phyloP scores from a whole-genome alignment of 2,113 vertebrate species.

The Kobus ellipsiprymnus region DNA sequence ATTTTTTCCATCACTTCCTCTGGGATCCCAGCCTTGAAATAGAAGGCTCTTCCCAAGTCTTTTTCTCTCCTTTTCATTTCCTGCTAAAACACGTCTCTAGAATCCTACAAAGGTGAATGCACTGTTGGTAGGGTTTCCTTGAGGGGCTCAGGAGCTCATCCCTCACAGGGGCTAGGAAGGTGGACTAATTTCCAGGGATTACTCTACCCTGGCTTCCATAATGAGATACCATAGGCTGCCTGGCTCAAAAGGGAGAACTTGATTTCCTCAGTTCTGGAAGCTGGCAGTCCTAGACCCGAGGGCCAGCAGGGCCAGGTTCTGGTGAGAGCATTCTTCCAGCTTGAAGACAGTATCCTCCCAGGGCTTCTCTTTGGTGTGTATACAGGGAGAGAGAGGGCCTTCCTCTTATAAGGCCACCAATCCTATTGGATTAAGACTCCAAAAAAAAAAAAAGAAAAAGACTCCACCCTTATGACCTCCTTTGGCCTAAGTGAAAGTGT shows the following conservation, averaged over 20 bases:
- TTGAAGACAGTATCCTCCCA: not conserved
- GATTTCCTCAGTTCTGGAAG: not conserved
- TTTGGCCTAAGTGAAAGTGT: not conserved
- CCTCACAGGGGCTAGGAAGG: not conserved
- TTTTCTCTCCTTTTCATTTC: not conserved
- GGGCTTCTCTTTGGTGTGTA: not conserved
- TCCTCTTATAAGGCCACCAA: not conserved
- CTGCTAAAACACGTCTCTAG: not conserved
- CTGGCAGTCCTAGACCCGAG: not conserved
- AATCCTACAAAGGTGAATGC: not conserved
- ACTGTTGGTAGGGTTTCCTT: not conserved
- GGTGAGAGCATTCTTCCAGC: not conserved
- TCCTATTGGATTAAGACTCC: not conserved
- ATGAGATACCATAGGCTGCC: not conserved
- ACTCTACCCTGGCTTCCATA: not conserved
- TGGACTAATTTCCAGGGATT: not conserved
- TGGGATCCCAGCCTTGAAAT: not conserved
- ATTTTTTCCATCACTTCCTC: not conserved
- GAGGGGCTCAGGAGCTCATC: not conserved
- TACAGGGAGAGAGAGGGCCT: not conserved
- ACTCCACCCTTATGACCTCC: not conserved
- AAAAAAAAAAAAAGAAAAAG: not conserved
- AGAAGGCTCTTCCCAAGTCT: not conserved
- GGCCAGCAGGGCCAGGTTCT: not conserved
- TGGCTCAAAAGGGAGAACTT: not conserved